Percentiles rank a stretch among this genome's conserved stretches.
phyloP scores from a whole-genome alignment of 2,113 vertebrate genomes.

The Passer montanus region DNA sequence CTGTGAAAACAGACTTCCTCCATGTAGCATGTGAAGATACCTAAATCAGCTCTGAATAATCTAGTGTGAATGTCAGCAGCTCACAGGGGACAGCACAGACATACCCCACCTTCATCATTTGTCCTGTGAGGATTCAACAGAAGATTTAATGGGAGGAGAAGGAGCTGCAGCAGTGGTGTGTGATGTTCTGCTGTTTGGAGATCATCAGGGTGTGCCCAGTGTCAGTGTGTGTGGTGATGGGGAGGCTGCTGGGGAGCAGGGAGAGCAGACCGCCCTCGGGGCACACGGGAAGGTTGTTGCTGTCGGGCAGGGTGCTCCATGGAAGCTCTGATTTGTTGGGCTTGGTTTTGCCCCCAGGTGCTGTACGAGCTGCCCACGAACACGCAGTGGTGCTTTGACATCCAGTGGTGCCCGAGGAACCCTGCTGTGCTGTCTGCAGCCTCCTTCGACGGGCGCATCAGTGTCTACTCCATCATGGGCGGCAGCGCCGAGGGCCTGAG shows the following conservation, averaged over 20 bases:
- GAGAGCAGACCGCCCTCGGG: background rate
- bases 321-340: background rate
- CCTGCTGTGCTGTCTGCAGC: conserved; percentile 92
- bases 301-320: fast-evolving
- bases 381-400: conserved; percentile 97
- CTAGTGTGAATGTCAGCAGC: background rate
- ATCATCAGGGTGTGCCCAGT: background rate
- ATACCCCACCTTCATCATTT: background rate
- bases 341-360: conserved; percentile 74
- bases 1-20: background rate
- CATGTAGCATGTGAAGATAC: background rate
- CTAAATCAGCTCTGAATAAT: background rate
- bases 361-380: conserved; percentile 92
- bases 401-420: conserved; percentile 97
- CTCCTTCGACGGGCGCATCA: conserved; percentile 89
- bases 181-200: background rate
- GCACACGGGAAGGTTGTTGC: background rate
- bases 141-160: background rate
- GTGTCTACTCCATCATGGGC: conserved; percentile 95
- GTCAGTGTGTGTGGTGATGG: fast-evolving
- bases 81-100: background rate
- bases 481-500: conserved; percentile 81
- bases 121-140: background rate
- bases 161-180: background rate
- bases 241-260: background rate